Conservation (phyloP, 2,797 vertebrate genomes). For the Gobio occitaniae region DNA sequence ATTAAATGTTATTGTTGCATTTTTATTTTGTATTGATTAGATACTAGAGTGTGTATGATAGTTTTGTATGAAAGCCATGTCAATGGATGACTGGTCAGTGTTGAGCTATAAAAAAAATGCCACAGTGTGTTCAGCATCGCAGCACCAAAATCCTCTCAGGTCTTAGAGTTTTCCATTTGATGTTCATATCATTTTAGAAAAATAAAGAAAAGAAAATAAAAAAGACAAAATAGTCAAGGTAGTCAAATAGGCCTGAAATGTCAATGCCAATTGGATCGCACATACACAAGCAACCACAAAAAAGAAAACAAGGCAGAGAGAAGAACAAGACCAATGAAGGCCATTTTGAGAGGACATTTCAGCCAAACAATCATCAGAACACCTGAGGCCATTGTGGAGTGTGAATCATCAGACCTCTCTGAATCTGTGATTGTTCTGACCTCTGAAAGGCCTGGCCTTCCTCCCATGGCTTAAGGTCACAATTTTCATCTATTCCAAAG, state of each 20-base stretch:
- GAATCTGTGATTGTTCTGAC: not conserved
- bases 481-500: constrained; percentile 59
- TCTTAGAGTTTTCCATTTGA: constrained; percentile 69
- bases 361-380: constrained; percentile 42
- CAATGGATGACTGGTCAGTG: constrained; percentile 43
- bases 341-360: constrained; percentile 18
- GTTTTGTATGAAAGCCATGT: constrained; percentile 59
- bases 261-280: constrained; percentile 25
- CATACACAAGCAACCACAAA: constrained; percentile 28
- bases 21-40: constrained; percentile 55
- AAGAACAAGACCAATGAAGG: constrained; percentile 34
- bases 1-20: constrained; percentile 47
- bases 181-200: constrained; percentile 66
- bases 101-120: constrained; percentile 59
- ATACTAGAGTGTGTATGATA: constrained; percentile 53
- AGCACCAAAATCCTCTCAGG: constrained; percentile 78
- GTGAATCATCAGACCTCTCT: constrained; percentile 55
- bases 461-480: constrained; percentile 49
- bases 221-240: constrained; percentile 19
- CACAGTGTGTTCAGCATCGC: constrained; percentile 72
- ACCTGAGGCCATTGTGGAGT: constrained; percentile 59
- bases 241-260: constrained; percentile 37
- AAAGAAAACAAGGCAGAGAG: constrained; percentile 46
- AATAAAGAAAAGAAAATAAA: constrained; percentile 63
- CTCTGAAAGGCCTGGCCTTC: constrained; percentile 42